Conservation (phyloP, 2,797 vertebrate species). For the Crocidura indochinensis region DNA sequence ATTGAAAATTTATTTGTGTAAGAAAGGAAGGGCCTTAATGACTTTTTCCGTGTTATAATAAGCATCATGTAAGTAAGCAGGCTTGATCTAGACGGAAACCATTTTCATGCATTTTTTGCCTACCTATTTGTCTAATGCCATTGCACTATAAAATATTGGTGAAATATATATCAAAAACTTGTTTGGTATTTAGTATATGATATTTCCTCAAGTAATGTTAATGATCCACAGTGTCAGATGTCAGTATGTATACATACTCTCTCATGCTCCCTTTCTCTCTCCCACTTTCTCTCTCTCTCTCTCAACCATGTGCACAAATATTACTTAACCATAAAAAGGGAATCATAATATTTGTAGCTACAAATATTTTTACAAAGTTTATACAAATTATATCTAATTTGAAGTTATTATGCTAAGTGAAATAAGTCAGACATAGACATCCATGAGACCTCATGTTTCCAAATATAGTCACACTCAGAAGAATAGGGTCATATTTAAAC, state of each 20-base stretch:
- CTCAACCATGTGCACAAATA: background rate
- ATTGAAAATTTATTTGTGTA: background rate
- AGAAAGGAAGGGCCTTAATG: background rate
- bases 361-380: background rate
- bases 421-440: background rate
- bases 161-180: background rate
- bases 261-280: no score
- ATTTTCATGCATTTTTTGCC: background rate
- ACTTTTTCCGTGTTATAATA: background rate
- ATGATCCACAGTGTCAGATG: background rate
- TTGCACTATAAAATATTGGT: background rate
- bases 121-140: background rate
- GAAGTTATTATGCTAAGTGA: background rate
- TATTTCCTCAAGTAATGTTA: background rate
- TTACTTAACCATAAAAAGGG: background rate
- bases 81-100: constrained; percentile 3
- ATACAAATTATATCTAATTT: no score
- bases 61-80: background rate
- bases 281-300: no score
- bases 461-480: background rate
- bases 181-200: background rate
- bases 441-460: background rate
- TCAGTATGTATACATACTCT: background rate
- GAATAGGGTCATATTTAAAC: background rate
- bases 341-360: background rate